Percentiles rank a stretch among this genome's conserved stretches.
These are phyloP conservation scores for Corythaeola cristata DNA, from an alignment of 2,113 vertebrate genomes.

Conservation along the genomic window DNA sequence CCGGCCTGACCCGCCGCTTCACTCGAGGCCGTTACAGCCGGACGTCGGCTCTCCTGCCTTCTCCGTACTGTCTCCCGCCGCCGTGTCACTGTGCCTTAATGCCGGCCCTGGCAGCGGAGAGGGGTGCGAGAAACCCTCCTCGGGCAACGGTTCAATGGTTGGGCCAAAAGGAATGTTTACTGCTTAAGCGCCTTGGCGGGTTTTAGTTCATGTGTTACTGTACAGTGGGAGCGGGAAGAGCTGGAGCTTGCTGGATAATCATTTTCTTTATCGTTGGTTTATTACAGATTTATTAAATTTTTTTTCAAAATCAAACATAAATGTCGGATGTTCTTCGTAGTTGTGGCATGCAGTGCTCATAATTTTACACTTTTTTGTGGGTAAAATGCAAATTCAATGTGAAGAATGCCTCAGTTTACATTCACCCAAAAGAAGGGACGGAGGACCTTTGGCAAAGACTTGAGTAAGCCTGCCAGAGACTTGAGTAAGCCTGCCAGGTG, in stretches of 20 bases:
- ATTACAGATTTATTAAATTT: background rate
- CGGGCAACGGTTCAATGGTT: fast-evolving
- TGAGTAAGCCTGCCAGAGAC: background rate
- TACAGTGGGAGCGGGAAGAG: background rate
- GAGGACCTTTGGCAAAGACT: too few relatives aligned
- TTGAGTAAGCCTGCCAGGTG: background rate
- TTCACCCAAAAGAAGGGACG: background rate
- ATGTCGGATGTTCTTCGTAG: background rate
- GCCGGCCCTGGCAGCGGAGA: background rate
- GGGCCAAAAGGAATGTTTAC: background rate
- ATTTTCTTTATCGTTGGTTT: background rate
- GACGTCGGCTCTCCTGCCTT: too few relatives aligned
- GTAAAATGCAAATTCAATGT: background rate
- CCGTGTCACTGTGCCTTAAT: fast-evolving
- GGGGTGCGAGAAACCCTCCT: background rate
- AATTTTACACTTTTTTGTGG: background rate
- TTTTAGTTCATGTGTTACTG: too few relatives aligned
- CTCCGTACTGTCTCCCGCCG: background rate
- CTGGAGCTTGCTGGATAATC: too few relatives aligned
- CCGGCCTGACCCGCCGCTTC: too few relatives aligned
- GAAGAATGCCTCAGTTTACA: background rate
- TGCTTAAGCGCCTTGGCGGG: fast-evolving
- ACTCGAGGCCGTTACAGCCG: too few relatives aligned
- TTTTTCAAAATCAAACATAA: background rate
- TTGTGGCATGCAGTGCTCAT: background rate